Evolutionary conservation across 2,888 invertebrate genomes (phyloP).

Genomic region (Phania funesta): DNA sequence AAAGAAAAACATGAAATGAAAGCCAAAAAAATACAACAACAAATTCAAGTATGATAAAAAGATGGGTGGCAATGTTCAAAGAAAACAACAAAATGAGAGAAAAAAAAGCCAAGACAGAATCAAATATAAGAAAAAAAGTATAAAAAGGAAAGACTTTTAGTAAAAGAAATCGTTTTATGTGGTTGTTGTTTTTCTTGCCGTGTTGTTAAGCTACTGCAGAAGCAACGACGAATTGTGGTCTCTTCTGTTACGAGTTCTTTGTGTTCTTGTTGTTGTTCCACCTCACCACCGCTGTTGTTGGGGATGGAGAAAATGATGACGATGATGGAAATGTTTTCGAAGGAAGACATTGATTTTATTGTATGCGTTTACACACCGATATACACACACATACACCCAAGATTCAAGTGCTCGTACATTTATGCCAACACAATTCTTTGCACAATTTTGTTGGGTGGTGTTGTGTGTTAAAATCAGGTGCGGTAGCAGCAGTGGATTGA

Average conservation of each 20-base stretch:
- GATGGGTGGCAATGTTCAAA: constrained; percentile 66
- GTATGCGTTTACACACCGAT: neutral
- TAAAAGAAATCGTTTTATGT: constrained; percentile 24
- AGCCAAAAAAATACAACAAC: constrained; percentile 42
- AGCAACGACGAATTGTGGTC: constrained; percentile 60
- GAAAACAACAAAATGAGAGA: constrained; percentile 54
- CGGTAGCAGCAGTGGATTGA: neutral
- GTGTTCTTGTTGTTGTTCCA: constrained; percentile 4
- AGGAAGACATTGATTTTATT: constrained; percentile 52
- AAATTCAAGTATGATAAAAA: constrained; percentile 56
- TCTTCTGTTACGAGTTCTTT: constrained; percentile 23
- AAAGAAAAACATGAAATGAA: constrained; percentile 18
- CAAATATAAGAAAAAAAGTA: neutral
- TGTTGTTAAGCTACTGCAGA: constrained; percentile 56
- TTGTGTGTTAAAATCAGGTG: neutral
- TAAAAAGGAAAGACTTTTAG: neutral
- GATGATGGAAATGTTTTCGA: constrained; percentile 58
- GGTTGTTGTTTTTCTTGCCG: constrained; percentile 17
- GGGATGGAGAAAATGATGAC: constrained; percentile 30
- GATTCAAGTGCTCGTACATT: neutral
- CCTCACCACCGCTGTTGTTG: neutral
- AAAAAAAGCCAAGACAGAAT: constrained; percentile 22
- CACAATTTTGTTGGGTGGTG: constrained; percentile 1
- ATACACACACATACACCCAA: neutral
- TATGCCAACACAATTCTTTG: neutral